phyloP scores from a whole-genome alignment of 2,797 vertebrate species.

The Sebastes oblongus region DNA sequence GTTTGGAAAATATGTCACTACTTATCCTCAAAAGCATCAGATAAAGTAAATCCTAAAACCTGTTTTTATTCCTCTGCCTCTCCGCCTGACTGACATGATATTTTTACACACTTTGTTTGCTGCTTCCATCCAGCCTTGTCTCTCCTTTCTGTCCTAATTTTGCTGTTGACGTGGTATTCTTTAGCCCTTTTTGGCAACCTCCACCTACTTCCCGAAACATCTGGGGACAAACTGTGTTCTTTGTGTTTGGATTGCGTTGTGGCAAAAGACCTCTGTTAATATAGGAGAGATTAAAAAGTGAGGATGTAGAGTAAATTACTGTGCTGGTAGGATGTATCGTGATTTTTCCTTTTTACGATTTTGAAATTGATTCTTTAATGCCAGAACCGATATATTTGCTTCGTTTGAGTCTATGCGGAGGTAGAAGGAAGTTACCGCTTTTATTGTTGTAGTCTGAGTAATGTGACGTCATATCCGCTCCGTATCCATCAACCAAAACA shows the following conservation, averaged over 20 bases:
- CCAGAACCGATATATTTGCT: too few relatives aligned
- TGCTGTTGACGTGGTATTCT: conserved; percentile 1
- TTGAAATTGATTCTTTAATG: too few relatives aligned
- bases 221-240: neutral
- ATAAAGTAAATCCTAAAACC: conserved; percentile 31
- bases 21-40: conserved; percentile 44
- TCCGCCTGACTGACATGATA: conserved; percentile 29
- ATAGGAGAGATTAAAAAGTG: neutral
- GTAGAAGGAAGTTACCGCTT: too few relatives aligned
- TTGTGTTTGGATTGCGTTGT: neutral
- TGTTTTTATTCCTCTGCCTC: conserved; percentile 24
- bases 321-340: neutral
- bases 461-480: too few relatives aligned
- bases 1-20: conserved; percentile 21
- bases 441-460: too few relatives aligned
- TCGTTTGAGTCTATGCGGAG: too few relatives aligned
- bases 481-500: too few relatives aligned
- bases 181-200: conserved; percentile 2
- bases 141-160: conserved; percentile 22
- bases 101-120: conserved; percentile 18
- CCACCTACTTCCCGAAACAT: neutral
- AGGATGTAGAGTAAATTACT: neutral
- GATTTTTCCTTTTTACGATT: too few relatives aligned
- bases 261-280: neutral
- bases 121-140: conserved; percentile 3